Percentiles rank a stretch among this genome's conserved stretches.
Evolutionary conservation across 1,140 invertebrate species (phyloP).

Genomic region (Telenomus remus): DNA sequence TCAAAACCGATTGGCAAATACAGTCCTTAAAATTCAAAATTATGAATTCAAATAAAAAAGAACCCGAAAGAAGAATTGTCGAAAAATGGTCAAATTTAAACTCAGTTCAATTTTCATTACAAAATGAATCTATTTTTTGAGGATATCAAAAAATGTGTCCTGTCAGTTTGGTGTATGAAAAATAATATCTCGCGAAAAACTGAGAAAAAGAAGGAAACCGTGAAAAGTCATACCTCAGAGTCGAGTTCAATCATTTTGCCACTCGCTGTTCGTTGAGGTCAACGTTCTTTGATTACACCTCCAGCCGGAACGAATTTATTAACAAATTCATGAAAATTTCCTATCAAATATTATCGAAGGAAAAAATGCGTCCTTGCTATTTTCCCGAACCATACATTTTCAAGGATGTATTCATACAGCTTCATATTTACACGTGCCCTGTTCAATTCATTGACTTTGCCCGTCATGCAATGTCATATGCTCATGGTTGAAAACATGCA

Average conservation of each 20-base stretch:
- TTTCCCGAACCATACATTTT: conserved; percentile 53
- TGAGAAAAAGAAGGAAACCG: no score
- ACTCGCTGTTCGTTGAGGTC: conserved; percentile 27
- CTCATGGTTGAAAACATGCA: conserved; percentile 6
- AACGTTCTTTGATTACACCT: conserved; percentile 28
- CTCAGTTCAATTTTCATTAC: no score
- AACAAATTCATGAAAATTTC: conserved; percentile 29
- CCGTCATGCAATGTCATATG: conserved; percentile 25
- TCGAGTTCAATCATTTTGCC: conserved; percentile 16
- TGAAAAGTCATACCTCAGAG: conserved; percentile 2
- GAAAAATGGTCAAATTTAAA: no score
- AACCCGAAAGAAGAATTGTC: no score
- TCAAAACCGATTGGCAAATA: no score
- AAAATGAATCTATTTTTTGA: no score
- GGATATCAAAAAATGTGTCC: no score
- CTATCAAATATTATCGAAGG: conserved; percentile 31
- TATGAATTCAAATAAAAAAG: no score
- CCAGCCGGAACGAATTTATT: conserved; percentile 24
- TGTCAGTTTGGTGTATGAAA: no score
- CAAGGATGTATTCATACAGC: conserved; percentile 43
- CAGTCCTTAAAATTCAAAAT: no score
- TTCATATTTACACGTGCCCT: conserved; percentile 46
- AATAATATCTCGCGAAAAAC: no score
- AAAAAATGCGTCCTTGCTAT: conserved; percentile 49
- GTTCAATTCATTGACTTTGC: conserved; percentile 43